Conservation (phyloP, 2,113 vertebrate species). For the Salvelinus alpinus region DNA sequence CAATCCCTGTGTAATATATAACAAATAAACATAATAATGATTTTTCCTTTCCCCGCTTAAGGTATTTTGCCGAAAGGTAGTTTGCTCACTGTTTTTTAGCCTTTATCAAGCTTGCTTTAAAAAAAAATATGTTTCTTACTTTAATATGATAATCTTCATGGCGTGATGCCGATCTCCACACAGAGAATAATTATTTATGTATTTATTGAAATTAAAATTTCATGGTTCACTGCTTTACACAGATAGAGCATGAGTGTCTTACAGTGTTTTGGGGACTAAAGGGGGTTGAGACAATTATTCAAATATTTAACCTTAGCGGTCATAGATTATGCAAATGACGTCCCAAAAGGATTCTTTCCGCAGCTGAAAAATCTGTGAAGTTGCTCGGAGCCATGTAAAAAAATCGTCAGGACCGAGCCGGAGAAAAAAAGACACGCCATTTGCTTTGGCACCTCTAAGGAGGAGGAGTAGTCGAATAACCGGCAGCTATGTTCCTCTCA, state of each 20-base stretch:
- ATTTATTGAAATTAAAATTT: constrained; percentile 21
- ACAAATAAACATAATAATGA: too few species aligned
- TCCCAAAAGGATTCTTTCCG: background rate
- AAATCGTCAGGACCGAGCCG: too few species aligned
- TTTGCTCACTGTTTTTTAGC: background rate
- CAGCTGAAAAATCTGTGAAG: background rate
- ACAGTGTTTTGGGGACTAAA: constrained; percentile 3
- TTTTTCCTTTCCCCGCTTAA: too few species aligned
- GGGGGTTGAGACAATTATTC: constrained; percentile 1
- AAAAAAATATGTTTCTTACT: background rate
- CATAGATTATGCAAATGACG: background rate
- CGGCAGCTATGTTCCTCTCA: too few species aligned
- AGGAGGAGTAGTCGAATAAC: too few species aligned
- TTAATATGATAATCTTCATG: background rate
- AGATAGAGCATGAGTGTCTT: constrained; percentile 3
- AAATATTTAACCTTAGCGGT: constrained; percentile 4
- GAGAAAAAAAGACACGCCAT: too few species aligned
- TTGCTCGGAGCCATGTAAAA: background rate
- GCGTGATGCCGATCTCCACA: constrained; percentile 6
- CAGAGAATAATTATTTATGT: constrained; percentile 16
- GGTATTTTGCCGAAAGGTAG: too few species aligned
- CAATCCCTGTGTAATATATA: too few species aligned
- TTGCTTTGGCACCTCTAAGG: too few species aligned
- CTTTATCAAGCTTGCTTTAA: background rate
- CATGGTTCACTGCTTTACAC: constrained; percentile 9